phyloP scores from a whole-genome alignment of 2,797 vertebrate genomes.

The Spondyliosoma cantharus region DNA sequence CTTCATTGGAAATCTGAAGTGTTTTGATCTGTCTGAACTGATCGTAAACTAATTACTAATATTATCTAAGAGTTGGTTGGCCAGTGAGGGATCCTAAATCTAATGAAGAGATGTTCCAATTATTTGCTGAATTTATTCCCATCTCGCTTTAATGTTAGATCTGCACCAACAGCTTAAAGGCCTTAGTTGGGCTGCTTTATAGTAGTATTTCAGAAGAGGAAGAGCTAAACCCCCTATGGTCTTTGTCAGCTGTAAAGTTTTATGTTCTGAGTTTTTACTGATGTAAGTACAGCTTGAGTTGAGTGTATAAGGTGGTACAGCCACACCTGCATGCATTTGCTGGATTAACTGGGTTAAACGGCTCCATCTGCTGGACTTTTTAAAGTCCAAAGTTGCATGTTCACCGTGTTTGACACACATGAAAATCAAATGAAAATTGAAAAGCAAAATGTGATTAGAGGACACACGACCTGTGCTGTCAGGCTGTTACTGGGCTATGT shows the following conservation, averaged over 20 bases:
- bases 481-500: not conserved
- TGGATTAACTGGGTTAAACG: not conserved
- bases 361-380: constrained; percentile 39
- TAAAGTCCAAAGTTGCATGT: not conserved
- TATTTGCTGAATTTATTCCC: not conserved
- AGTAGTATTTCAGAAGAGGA: too few species aligned
- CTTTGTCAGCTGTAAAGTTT: too few species aligned
- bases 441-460: not conserved
- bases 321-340: too few species aligned
- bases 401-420: not conserved
- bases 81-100: not conserved
- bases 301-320: not conserved
- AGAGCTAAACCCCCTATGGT: too few species aligned
- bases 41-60: too few species aligned
- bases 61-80: not conserved
- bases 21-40: too few species aligned
- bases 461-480: too few species aligned
- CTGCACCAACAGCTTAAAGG: not conserved
- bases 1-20: too few species aligned
- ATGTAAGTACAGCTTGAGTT: not conserved
- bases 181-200: not conserved
- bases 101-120: not conserved
- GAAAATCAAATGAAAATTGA: too few species aligned
- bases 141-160: not conserved
- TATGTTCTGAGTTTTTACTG: not conserved